Base-by-base conservation (phyloP, 2,797 vertebrate genomes). In the Falco peregrinus region DNA sequence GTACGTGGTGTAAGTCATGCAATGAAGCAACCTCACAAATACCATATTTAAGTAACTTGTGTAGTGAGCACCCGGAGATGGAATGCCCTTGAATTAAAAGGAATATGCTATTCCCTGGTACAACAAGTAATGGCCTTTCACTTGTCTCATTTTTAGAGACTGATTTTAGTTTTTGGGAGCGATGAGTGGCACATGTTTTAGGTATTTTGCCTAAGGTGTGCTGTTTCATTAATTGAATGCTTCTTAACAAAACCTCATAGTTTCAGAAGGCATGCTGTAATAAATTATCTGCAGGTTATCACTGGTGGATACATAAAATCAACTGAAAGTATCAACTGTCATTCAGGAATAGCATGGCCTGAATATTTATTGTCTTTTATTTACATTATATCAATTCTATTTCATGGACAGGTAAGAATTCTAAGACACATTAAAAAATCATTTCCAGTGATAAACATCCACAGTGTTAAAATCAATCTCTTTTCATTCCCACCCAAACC, bases 351-450 rank as follows among this genome's bases (percentile, higher is more conserved):
- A 78, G 50, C 48, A 57, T 13, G 82, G 87, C 41, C 57, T 84
- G 87, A 92, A 88, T 97, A 94, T 93, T 91, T 96, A 91, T 92
- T 82, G 41, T 24, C 41, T 88, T 87, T 91, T 96, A 86, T 90
- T 97, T 92, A 78, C 9, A 7, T 69, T 81, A 39, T 60, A 13
- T 39, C 59, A 63, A 6, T 89, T 91, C 45, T 83, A 2, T 64
- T 84, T 90, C 79, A 48, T 13, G 43, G 69, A 73, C 47, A 85
- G 51, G 41, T 75, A 84, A 69, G 57, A 92, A 93, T 87, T 89
- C 69, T 76, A 67, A 84, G 60, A 74, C 37, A 60, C 1, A 1
- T 79, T 70, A 82, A 84, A 90, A 94, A 91, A 89, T 51, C 0
- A 86, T 86, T 90, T 65, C 73, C 2, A 48, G 9, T 89, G 59